Conservation (phyloP, 2,113 vertebrate species). For the Argyrosomus japonicus region DNA sequence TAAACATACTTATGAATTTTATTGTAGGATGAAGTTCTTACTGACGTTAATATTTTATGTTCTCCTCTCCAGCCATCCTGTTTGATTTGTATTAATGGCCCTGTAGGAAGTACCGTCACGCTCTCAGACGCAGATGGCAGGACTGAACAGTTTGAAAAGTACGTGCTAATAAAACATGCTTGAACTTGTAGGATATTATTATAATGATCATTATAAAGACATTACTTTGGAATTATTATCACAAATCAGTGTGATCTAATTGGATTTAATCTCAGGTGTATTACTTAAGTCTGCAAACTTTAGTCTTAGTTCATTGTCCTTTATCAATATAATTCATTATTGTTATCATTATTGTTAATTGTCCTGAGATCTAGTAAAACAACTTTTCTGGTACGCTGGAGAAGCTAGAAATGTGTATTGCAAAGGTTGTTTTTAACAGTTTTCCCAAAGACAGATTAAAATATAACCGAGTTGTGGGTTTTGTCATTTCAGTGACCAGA, state of each 20-base stretch:
- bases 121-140: neutral
- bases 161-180: neutral
- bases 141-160: conserved; percentile 22
- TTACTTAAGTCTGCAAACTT: neutral
- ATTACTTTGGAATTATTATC: neutral
- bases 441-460: neutral
- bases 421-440: neutral
- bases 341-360: neutral
- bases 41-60: neutral
- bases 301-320: neutral
- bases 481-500: conserved; percentile 40
- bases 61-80: conserved; percentile 73
- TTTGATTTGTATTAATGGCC: conserved; percentile 79
- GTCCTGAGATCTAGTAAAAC: neutral
- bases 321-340: neutral
- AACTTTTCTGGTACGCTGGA: neutral
- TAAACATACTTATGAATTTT: too few relatives aligned
- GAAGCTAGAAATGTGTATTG: neutral
- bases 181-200: neutral
- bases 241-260: neutral
- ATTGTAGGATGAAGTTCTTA: neutral
- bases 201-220: neutral
- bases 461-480: neutral
- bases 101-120: conserved; percentile 42
- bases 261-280: neutral